Evolutionary conservation across 1,140 invertebrate genomes (phyloP).

Genomic region (Habropoda laboriosa): DNA sequence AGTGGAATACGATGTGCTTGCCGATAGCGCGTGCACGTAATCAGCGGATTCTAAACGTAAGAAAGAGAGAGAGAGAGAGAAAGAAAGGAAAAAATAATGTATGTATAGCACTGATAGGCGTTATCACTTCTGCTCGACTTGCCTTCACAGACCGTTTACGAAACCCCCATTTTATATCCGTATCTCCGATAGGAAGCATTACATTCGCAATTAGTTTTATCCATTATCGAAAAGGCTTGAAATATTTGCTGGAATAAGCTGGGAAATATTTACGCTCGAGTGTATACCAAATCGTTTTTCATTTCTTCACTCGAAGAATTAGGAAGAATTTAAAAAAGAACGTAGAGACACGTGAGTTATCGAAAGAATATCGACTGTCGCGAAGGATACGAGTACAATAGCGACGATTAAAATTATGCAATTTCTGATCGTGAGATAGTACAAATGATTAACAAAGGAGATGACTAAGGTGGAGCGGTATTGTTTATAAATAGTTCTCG

Average conservation of each 20-base stretch:
- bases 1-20: background rate
- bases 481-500: conserved; percentile 22
- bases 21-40: background rate
- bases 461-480: conserved; percentile 3
- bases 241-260: background rate
- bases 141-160: no score
- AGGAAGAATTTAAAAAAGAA: no score
- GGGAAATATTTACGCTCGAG: background rate
- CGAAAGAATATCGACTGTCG: no score
- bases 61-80: background rate
- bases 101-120: conserved; percentile 7
- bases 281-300: background rate
- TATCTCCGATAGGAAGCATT: background rate
- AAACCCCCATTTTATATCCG: background rate
- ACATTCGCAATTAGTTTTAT: background rate
- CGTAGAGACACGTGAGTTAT: background rate
- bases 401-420: background rate
- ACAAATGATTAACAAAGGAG: background rate
- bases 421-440: background rate
- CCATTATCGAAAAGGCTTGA: no score
- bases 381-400: no score
- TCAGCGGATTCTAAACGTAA: background rate
- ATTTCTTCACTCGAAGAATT: background rate
- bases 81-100: no score
- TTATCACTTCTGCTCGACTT: conserved; percentile 2